These are phyloP conservation scores for Drosophila pegasa DNA, from an alignment of 2,888 invertebrate species.

Conservation along the genomic window DNA sequence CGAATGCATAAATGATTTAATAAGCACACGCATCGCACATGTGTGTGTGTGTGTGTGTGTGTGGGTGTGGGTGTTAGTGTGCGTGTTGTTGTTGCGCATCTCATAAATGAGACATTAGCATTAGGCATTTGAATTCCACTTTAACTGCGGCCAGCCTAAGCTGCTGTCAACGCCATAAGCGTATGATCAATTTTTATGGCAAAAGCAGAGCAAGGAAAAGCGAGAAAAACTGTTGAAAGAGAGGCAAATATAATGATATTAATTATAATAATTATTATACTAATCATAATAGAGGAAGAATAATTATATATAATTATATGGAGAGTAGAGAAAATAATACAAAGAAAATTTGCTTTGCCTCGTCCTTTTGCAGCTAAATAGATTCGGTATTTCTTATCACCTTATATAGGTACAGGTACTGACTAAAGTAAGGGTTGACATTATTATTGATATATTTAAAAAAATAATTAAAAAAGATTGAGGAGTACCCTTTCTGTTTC, in stretches of 20 bases:
- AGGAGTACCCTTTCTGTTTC: too few relatives aligned
- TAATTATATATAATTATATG: too few relatives aligned
- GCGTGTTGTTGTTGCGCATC: constrained; percentile 30
- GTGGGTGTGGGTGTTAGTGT: background rate
- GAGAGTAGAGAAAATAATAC: too few relatives aligned
- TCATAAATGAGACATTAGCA: constrained; percentile 65
- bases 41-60: constrained; percentile 13
- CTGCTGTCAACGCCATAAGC: constrained; percentile 31
- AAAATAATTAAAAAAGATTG: too few relatives aligned
- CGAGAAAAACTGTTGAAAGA: background rate
- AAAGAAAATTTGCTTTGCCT: too few relatives aligned
- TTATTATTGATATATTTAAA: too few relatives aligned
- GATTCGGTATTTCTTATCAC: too few relatives aligned
- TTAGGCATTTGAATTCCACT: constrained; percentile 55
- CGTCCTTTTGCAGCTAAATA: too few relatives aligned
- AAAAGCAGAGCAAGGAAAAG: constrained; percentile 10
- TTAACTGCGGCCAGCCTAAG: constrained; percentile 32
- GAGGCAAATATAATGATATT: background rate
- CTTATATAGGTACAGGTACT: too few relatives aligned
- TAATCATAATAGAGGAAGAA: background rate
- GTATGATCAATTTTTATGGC: constrained; percentile 41
- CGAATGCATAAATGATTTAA: constrained; percentile 78
- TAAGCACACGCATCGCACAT: constrained; percentile 48
- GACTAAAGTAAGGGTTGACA: too few relatives aligned
- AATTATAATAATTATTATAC: background rate